A percentile compares a stretch with the other conserved stretches of the same genome.
These are phyloP conservation scores for Drosophila varians DNA, from an alignment of 1,140 invertebrate genomes.

Conservation along the genomic window DNA sequence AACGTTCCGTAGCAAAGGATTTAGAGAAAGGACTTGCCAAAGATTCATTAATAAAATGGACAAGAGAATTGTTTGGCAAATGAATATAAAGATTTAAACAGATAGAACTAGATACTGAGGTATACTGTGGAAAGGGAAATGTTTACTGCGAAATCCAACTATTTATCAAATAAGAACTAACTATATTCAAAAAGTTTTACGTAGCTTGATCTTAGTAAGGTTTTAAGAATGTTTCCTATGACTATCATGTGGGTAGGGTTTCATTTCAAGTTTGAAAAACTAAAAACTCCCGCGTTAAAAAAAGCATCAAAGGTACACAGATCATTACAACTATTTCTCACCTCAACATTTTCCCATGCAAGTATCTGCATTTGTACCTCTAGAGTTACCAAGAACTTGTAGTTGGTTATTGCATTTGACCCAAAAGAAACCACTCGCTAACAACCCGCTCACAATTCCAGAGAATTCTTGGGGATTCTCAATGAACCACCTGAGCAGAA, in stretches of 20 bases:
- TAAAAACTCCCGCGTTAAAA: too few species aligned
- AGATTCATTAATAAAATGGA: neutral
- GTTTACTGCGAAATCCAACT: too few species aligned
- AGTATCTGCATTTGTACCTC: constrained; percentile 6
- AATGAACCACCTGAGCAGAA: constrained; percentile 13
- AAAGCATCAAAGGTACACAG: too few species aligned
- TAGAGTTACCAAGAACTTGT: constrained; percentile 28
- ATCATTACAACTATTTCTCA: constrained; percentile 24
- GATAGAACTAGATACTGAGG: too few species aligned
- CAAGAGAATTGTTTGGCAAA: neutral
- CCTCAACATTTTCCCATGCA: neutral
- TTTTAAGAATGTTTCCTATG: too few species aligned
- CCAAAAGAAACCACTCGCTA: constrained; percentile 29
- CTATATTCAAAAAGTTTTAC: too few species aligned
- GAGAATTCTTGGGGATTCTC: constrained; percentile 31
- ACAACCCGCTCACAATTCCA: constrained; percentile 19
- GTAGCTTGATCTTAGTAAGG: too few species aligned
- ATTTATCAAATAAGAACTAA: too few species aligned
- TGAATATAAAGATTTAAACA: neutral
- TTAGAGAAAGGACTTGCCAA: neutral
- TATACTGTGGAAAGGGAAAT: too few species aligned
- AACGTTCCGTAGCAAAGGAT: neutral
- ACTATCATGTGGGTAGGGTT: too few species aligned
- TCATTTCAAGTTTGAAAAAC: too few species aligned
- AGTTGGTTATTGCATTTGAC: constrained; percentile 19